These are phyloP conservation scores for Sinotaia quadrata DNA, from an alignment of 2,888 invertebrate genomes.

Conservation along the genomic window DNA sequence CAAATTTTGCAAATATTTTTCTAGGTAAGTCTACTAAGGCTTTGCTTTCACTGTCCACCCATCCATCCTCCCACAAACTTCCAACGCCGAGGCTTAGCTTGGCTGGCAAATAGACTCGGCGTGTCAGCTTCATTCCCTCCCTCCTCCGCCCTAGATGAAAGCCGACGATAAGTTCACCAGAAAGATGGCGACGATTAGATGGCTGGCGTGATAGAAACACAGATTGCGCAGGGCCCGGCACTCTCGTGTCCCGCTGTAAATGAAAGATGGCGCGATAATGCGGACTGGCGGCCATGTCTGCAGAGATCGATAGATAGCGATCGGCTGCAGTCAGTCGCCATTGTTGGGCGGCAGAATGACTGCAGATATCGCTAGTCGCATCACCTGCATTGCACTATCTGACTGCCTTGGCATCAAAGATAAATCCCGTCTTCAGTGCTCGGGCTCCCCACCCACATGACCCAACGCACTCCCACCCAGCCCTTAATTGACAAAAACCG, in stretches of 20 bases:
- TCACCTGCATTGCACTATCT: not conserved
- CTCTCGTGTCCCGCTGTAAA: slow-evolving; percentile 28
- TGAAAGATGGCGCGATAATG: slow-evolving; percentile 29
- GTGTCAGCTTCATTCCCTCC: slow-evolving; percentile 18
- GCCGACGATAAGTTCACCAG: slow-evolving; percentile 33
- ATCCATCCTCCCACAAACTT: no score
- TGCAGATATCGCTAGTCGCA: not conserved
- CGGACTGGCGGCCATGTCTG: slow-evolving; percentile 27
- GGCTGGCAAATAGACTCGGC: slow-evolving; percentile 25
- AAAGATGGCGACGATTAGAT: slow-evolving; percentile 34
- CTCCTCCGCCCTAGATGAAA: slow-evolving; percentile 36
- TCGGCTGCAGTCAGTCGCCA: slow-evolving; percentile 24
- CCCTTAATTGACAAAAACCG: no score
- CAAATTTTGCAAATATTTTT: no score
- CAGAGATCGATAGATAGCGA: slow-evolving; percentile 27
- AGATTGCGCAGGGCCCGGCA: slow-evolving; percentile 35
- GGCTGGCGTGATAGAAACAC: slow-evolving; percentile 26
- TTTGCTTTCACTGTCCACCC: no score
- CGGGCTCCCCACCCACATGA: no score
- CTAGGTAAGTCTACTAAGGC: no score
- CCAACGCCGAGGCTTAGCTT: no score
- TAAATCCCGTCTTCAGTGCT: no score
- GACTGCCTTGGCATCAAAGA: not conserved
- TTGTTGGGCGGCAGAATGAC: slow-evolving; percentile 14
- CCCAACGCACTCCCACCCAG: no score